Evolutionary conservation across 2,888 invertebrate species (phyloP).

Genomic region (Chymomyza amoena): DNA sequence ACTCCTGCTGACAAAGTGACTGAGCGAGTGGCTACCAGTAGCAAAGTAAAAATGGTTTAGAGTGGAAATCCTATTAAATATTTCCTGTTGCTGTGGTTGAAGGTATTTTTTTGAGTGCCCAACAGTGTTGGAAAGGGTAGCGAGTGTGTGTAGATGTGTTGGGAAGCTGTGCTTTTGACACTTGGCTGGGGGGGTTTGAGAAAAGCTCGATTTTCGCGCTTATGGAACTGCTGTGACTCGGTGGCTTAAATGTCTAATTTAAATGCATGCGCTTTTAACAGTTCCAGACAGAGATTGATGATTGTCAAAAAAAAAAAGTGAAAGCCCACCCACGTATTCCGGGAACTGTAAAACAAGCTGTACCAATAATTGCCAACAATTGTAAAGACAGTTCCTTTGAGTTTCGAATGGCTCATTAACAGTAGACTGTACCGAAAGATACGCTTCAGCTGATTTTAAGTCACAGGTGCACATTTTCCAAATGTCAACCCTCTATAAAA

Average conservation of each 20-base stretch:
- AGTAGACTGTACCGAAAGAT: not conserved
- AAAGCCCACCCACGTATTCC: not conserved
- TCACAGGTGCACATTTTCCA: conserved; percentile 62
- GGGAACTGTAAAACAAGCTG: not conserved
- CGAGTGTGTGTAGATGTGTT: not conserved
- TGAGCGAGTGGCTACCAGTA: conserved; percentile 9
- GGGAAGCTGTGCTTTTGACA: conserved; percentile 35
- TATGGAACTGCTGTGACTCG: conserved; percentile 16
- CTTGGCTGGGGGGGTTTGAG: conserved; percentile 30
- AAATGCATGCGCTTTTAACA: conserved; percentile 76
- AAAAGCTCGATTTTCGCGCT: conserved; percentile 19
- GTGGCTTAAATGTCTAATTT: conserved; percentile 77
- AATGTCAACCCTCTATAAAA: conserved; percentile 27
- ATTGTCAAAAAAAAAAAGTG: conserved; percentile 52
- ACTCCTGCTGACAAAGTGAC: conserved; percentile 20
- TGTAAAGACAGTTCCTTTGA: conserved; percentile 8
- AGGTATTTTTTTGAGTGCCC: conserved; percentile 32
- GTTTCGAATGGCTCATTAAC: conserved; percentile 38
- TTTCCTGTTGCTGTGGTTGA: conserved; percentile 60
- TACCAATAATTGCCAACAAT: conserved; percentile 59
- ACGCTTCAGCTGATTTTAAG: not conserved
- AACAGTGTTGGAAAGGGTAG: not conserved
- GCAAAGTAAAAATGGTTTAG: conserved; percentile 59
- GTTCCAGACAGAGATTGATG: conserved; percentile 76
- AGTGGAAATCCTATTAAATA: conserved; percentile 66